phyloP scores from a whole-genome alignment of 2,888 invertebrate genomes.

The Metallyticus violacea region DNA sequence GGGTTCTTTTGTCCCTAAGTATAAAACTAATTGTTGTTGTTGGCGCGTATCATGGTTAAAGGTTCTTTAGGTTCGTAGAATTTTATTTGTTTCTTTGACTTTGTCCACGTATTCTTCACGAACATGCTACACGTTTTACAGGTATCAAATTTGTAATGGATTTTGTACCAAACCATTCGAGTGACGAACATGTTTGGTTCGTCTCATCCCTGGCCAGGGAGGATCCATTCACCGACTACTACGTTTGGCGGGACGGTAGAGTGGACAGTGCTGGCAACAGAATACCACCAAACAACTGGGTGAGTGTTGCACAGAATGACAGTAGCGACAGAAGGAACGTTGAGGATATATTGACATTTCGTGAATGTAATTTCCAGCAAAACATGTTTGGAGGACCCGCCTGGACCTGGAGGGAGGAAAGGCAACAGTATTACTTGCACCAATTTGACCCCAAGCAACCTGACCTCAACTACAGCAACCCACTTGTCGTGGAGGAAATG shows the following conservation, averaged over 20 bases:
- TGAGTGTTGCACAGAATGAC: constrained; percentile 42
- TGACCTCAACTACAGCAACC: constrained; percentile 67
- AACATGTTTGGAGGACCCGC: constrained; percentile 53
- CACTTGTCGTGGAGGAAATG: constrained; percentile 53
- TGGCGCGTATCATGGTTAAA: too few relatives aligned
- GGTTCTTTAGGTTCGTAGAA: not conserved
- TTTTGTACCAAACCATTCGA: constrained; percentile 41
- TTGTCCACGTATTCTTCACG: too few relatives aligned
- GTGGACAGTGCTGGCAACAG: constrained; percentile 43
- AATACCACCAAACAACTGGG: constrained; percentile 52
- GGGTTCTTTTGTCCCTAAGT: too few relatives aligned
- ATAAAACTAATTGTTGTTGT: too few relatives aligned
- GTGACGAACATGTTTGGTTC: constrained; percentile 53
- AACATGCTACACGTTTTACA: constrained; percentile 1
- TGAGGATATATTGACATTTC: not conserved
- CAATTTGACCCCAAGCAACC: constrained; percentile 62
- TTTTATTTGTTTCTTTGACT: not conserved
- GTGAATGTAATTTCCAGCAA: not conserved
- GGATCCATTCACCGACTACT: constrained; percentile 48
- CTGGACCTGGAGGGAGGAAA: constrained; percentile 63
- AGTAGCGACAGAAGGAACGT: too few relatives aligned
- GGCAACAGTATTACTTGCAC: constrained; percentile 68
- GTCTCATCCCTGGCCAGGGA: constrained; percentile 40
- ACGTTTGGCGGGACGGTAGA: constrained; percentile 45
- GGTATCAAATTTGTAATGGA: constrained; percentile 39